Conservation (phyloP, 2,888 invertebrate species). For the Branchellion lobata region DNA sequence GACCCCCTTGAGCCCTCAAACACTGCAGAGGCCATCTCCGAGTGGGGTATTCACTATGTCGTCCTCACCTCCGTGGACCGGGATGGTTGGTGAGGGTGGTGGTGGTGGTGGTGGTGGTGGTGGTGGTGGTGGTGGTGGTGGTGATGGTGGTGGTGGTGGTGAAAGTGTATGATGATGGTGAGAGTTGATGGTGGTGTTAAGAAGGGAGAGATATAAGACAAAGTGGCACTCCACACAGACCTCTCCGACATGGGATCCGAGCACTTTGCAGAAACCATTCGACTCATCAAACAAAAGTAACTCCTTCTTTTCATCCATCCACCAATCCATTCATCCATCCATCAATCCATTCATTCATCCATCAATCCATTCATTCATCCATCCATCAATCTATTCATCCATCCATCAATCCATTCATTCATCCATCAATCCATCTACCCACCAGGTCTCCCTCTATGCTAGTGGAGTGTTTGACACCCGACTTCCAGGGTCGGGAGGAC, state of each 20-base stretch:
- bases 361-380: neutral
- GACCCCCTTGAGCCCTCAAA: slow-evolving; percentile 86
- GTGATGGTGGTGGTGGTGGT: neutral
- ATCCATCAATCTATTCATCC: neutral
- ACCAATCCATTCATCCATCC: neutral
- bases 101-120: neutral
- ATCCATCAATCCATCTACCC: too few species aligned
- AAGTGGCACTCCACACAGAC: too few species aligned
- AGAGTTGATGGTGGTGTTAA: neutral
- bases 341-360: too few species aligned
- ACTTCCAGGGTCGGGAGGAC: slow-evolving; percentile 80
- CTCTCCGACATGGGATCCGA: slow-evolving; percentile 86
- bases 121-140: neutral
- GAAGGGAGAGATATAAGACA: too few species aligned
- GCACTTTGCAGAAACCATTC: slow-evolving; percentile 89
- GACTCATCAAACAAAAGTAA: slow-evolving; percentile 77
- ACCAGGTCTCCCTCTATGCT: slow-evolving; percentile 76
- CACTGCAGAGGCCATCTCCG: slow-evolving; percentile 85
- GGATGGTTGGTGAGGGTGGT: slow-evolving; percentile 71
- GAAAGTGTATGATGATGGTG: too few species aligned
- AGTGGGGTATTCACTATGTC: slow-evolving; percentile 95
- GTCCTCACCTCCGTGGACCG: slow-evolving; percentile 97
- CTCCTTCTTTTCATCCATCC: neutral
- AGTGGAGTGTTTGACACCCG: slow-evolving; percentile 94
- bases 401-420: too few species aligned